Conservation (phyloP, 2,797 vertebrate species). For the Cirrhinus molitorella region DNA sequence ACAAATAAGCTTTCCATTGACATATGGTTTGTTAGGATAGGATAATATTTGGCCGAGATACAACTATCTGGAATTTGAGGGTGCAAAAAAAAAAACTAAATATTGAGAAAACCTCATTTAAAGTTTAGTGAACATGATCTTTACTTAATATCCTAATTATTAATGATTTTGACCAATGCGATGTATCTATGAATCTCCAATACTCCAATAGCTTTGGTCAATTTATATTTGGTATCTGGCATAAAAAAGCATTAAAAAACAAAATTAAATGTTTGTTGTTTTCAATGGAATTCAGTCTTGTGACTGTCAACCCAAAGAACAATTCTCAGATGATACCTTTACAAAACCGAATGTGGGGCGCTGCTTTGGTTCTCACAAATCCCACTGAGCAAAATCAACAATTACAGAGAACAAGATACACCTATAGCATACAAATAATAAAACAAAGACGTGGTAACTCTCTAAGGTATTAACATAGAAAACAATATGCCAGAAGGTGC, state of each 20-base stretch:
- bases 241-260: background rate
- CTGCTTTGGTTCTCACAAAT: slow-evolving; percentile 1
- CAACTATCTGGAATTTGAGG: too few species aligned
- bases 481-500: slow-evolving; percentile 3
- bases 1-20: too few species aligned
- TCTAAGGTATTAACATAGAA: slow-evolving; percentile 31
- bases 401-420: slow-evolving; percentile 24
- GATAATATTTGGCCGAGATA: too few species aligned
- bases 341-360: background rate
- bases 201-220: too few species aligned
- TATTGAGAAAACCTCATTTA: too few species aligned
- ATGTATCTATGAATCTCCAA: too few species aligned
- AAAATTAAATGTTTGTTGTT: background rate
- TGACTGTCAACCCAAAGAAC: background rate
- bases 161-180: too few species aligned
- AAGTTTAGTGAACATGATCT: too few species aligned
- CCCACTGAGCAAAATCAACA: slow-evolving; percentile 17
- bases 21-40: too few species aligned
- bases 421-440: slow-evolving; percentile 28
- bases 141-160: too few species aligned
- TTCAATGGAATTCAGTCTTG: background rate
- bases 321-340: background rate
- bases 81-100: too few species aligned
- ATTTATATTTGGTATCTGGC: too few species aligned
- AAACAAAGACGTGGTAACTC: background rate